Evolutionary conservation across 2,113 vertebrate species (phyloP), one percentile per base, ranked within the genome.

Genomic region (Gallinago media): DNA sequence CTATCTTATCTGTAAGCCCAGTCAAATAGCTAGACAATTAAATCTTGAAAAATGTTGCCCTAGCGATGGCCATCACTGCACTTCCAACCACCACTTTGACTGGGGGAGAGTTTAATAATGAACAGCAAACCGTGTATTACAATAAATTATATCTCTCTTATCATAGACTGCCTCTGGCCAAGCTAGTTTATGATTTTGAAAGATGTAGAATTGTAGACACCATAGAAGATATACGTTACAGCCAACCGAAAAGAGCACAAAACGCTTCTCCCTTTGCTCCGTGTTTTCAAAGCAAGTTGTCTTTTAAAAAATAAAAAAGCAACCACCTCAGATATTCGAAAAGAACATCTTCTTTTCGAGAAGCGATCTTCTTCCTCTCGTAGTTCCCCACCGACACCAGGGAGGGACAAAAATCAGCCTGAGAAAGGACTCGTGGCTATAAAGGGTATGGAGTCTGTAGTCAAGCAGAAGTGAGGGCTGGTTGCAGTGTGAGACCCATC

Each of bases 141-240:
- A 92, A 40, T 88, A 88, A 93, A 93, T 88, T 27, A 62, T 47
- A 93, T 56, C 26, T 88, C 58, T 87, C n/a, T 89, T 91, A 77
- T 59, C 32, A 63, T 36, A 56, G 38, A 74, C 47, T 86, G 61
- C 72, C 61, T 86, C 90, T 81, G 59, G 50, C 22, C 34, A 31
- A 86, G 42, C 42, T 49, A 88, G 36, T 88, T 94, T 80, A 70
- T 67, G 61, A 38, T 77, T 94, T 77, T 80, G 56, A 93, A 96
- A 78, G 61, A 63, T 75, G 52, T 73, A 86, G 63, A 76, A 84
- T 67, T 70, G n/a, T 50, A 59, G 50, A 83, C 16, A 22, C 16
- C n/a, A 4, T 15, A 73, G 59, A 86, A 90, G 72, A 66, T 61
- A 63, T 2, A 38, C 2, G 0, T 73, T 77, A 65, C 1, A 4